Conservation (phyloP, 2,888 invertebrate genomes). For the Hirtodrosophila trivittata region DNA sequence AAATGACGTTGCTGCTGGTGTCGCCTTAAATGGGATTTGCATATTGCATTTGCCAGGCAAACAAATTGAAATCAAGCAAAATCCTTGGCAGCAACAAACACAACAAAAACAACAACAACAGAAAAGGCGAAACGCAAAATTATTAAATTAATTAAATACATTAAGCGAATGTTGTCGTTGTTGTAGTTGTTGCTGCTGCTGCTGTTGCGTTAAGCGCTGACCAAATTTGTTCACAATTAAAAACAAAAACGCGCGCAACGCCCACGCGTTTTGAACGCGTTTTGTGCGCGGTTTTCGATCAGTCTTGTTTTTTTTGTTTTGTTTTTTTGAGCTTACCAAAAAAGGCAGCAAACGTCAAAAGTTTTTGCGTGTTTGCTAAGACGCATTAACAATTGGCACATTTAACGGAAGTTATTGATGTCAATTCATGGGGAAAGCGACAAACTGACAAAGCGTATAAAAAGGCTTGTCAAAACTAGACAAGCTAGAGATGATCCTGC, state of each 20-base stretch:
- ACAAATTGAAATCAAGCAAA: constrained; percentile 20
- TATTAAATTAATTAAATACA: constrained; percentile 59
- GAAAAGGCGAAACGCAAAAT: constrained; percentile 43
- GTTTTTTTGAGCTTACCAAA: constrained; percentile 64
- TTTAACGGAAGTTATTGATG: constrained; percentile 76
- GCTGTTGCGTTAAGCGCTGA: constrained; percentile 41
- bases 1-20: constrained; percentile 15
- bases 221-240: constrained; percentile 76
- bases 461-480: neutral
- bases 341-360: constrained; percentile 54
- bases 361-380: constrained; percentile 50
- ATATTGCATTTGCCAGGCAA: constrained; percentile 17
- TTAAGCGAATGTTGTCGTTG: constrained; percentile 33
- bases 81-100: constrained; percentile 47
- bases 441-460: constrained; percentile 49
- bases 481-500: no score
- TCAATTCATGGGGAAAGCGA: constrained; percentile 53
- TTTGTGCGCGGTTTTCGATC: constrained; percentile 28
- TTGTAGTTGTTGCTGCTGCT: constrained; percentile 1
- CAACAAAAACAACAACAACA: constrained; percentile 13
- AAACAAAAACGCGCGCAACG: constrained; percentile 63
- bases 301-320: constrained; percentile 17
- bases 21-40: constrained; percentile 31
- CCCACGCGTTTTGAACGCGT: constrained; percentile 54
- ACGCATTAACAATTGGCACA: constrained; percentile 72